Evolutionary conservation across 1,140 invertebrate species (phyloP).

Genomic region (Danaus melanippus): DNA sequence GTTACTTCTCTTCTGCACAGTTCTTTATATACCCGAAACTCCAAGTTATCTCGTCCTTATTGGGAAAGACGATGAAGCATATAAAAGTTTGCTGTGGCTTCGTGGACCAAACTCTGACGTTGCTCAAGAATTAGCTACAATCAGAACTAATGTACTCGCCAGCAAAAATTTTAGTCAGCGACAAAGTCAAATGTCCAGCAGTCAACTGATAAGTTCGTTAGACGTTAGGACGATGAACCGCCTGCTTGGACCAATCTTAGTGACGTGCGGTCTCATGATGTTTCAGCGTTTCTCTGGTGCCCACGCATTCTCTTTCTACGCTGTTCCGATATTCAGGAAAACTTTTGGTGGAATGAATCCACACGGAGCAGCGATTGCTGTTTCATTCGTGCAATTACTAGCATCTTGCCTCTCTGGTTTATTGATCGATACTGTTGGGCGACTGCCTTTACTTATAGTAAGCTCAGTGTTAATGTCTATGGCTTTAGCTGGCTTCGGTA

Average conservation of each 20-base stretch:
- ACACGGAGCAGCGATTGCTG: slow-evolving; percentile 87
- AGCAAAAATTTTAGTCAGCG: slow-evolving; percentile 68
- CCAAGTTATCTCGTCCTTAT: slow-evolving; percentile 77
- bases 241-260: slow-evolving; percentile 78
- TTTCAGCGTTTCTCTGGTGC: slow-evolving; percentile 89
- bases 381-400: slow-evolving; percentile 85
- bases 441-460: slow-evolving; percentile 84
- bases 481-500: slow-evolving; percentile 85
- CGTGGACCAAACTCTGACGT: slow-evolving; percentile 83
- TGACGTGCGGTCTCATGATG: slow-evolving; percentile 89
- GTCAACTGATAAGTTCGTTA: slow-evolving; percentile 49
- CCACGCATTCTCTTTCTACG: slow-evolving; percentile 89
- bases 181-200: slow-evolving; percentile 62
- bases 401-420: slow-evolving; percentile 85
- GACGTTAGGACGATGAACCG: slow-evolving; percentile 64
- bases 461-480: slow-evolving; percentile 88
- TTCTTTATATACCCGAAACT: slow-evolving; percentile 80
- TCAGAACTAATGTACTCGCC: slow-evolving; percentile 77
- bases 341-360: slow-evolving; percentile 87
- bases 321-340: slow-evolving; percentile 86
- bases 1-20: slow-evolving; percentile 71
- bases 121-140: slow-evolving; percentile 78
- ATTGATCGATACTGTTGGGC: slow-evolving; percentile 86
- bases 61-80: slow-evolving; percentile 78
- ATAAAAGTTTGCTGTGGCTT: slow-evolving; percentile 83